phyloP scores from a whole-genome alignment of 1,140 invertebrate genomes.

The Nymphalis io region DNA sequence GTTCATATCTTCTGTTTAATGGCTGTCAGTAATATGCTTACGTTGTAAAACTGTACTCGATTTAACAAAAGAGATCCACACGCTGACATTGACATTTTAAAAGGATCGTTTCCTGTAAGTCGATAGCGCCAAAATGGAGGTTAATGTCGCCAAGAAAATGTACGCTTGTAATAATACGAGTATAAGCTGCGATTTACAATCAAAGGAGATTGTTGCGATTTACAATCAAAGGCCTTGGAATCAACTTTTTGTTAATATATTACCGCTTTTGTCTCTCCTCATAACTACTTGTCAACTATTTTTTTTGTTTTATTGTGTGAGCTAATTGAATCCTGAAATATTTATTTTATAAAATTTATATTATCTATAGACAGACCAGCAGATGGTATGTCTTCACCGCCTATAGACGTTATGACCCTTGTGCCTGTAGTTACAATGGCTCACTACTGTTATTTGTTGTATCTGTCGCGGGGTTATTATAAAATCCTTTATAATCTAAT shows the following conservation, averaged over 20 bases:
- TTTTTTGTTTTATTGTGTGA: too few relatives aligned
- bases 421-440: too few relatives aligned
- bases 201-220: not conserved
- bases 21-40: not conserved
- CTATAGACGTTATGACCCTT: too few relatives aligned
- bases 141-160: slow-evolving; percentile 14
- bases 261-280: not conserved
- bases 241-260: not conserved
- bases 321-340: too few relatives aligned
- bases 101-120: slow-evolving; percentile 53
- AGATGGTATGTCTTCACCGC: too few relatives aligned
- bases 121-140: slow-evolving; percentile 31
- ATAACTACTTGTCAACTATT: too few relatives aligned
- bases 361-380: too few relatives aligned
- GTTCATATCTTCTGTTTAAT: not conserved
- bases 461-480: too few relatives aligned
- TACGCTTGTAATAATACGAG: slow-evolving; percentile 1
- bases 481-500: too few relatives aligned
- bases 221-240: not conserved
- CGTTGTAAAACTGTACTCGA: not conserved
- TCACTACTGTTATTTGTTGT: too few relatives aligned
- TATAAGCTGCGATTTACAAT: not conserved
- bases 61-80: slow-evolving; percentile 4
- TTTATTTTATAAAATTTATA: too few relatives aligned
- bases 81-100: slow-evolving; percentile 56